Base-by-base conservation (phyloP, 2,113 vertebrate species). In the Syngnathus floridae region DNA sequence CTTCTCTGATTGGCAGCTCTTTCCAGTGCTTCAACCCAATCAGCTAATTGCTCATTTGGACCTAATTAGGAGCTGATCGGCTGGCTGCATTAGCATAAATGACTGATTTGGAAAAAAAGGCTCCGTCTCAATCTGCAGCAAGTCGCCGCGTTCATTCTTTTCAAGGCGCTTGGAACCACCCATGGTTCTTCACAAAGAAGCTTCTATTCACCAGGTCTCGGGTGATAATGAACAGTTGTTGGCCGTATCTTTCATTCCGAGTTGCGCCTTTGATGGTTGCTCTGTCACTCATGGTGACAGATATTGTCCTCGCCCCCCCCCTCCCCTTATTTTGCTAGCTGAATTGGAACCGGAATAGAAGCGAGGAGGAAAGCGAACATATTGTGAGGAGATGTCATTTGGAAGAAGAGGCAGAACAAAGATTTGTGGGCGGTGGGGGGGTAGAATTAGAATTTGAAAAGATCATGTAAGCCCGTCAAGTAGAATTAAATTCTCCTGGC, bases 11-110 rank as follows among this genome's bases (percentile, higher is more conserved):
- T 87, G 80, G 76, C 83, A 65, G 76, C 66, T 66, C 70, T 72
- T 80, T 78, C 64, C 69, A 8, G 64, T 48, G 69, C 70, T 71
- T 72, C 74, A 73, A 64, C 72, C 78, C 73, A 83, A 82, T 87
- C 82, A 81, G 70, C 71, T 80, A 86, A 87, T 86, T 85, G 82
- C 80, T 84, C 70, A 77, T 77, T 82, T 78, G 78, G 77, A 82
- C 76, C 79, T 86, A 78, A 86, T 83, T 73, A 72, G 83, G 60
- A 81, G 31, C 75, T 45, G 76, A 81, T 76, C 73, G 26, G 59
- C 75, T 40, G 56, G 59, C 72, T 43, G 63, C 62, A 80, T 86
- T 82, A 77, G 73, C 87, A 84, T 84, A 81, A 82, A 83, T 79
- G 71, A 68, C 67, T 72, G 71, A 75, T 86, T 73, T 35, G 60